Conservation (phyloP, 1,140 invertebrate genomes). For the Euura lappo region DNA sequence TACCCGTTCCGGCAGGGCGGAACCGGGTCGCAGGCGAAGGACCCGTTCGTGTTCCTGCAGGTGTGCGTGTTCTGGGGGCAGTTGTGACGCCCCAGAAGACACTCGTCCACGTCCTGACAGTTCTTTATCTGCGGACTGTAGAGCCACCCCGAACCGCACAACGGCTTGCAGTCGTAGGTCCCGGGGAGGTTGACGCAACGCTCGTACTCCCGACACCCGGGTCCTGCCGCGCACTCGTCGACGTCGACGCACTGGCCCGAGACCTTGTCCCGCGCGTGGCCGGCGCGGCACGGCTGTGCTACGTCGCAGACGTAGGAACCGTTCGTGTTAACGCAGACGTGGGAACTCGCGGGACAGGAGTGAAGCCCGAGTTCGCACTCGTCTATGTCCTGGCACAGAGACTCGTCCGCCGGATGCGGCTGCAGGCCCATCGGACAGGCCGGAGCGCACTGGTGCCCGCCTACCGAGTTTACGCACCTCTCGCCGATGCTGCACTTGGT, state of each 20-base stretch:
- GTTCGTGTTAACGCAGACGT: slow-evolving; percentile 77
- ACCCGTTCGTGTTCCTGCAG: slow-evolving; percentile 48
- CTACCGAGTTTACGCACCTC: slow-evolving; percentile 69
- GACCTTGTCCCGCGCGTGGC: slow-evolving; percentile 17
- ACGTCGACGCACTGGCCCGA: slow-evolving; percentile 72
- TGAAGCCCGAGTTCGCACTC: slow-evolving; percentile 69
- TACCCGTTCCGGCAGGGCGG: slow-evolving; percentile 40
- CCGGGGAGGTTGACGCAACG: slow-evolving; percentile 75
- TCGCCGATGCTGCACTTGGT: slow-evolving; percentile 68
- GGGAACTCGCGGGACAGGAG: slow-evolving; percentile 68
- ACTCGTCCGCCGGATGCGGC: slow-evolving; percentile 61
- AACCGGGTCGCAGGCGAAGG: slow-evolving; percentile 39
- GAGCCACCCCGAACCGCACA: slow-evolving; percentile 60
- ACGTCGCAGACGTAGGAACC: slow-evolving; percentile 80
- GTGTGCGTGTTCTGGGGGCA: slow-evolving; percentile 39
- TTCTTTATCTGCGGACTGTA: slow-evolving; percentile 65
- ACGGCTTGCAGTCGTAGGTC: slow-evolving; percentile 72
- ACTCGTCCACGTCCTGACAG: slow-evolving; percentile 91
- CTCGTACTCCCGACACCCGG: slow-evolving; percentile 74
- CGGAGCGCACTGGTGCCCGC: slow-evolving; percentile 37
- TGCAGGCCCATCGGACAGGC: slow-evolving; percentile 48
- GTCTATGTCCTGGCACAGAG: slow-evolving; percentile 74
- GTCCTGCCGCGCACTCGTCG: slow-evolving; percentile 72
- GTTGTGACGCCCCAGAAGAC: slow-evolving; percentile 56
- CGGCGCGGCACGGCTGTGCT: slow-evolving; percentile 54